Evolutionary conservation across 1,140 invertebrate species (phyloP).

Genomic region (Chrysoperla carnea): DNA sequence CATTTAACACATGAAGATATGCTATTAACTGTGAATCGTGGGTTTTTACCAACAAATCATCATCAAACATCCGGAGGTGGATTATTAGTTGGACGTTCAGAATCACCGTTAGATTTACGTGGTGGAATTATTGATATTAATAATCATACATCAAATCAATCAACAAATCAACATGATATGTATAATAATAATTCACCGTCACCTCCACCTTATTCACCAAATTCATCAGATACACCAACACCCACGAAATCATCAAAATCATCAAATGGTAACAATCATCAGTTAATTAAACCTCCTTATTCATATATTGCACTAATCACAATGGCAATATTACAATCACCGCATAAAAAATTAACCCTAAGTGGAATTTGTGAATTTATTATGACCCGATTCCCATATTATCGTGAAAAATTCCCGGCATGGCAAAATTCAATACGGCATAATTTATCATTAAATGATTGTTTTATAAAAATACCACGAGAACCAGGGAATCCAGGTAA

Average conservation of each 20-base stretch:
- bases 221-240: neutral
- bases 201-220: neutral
- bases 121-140: slow-evolving; percentile 8
- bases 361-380: slow-evolving; percentile 99
- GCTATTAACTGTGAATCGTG: neutral
- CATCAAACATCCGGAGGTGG: neutral
- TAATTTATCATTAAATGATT: slow-evolving; percentile 95
- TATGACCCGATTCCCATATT: slow-evolving; percentile 93
- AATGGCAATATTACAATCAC: slow-evolving; percentile 95
- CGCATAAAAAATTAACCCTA: slow-evolving; percentile 87
- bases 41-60: neutral
- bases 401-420: slow-evolving; percentile 85
- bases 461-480: slow-evolving; percentile 95
- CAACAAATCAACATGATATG: too few species aligned
- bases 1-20: too few species aligned
- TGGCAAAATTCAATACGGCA: slow-evolving; percentile 97
- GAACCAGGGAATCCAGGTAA: slow-evolving; percentile 98
- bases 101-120: slow-evolving; percentile 19
- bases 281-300: slow-evolving; percentile 82
- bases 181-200: too few species aligned
- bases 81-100: slow-evolving; percentile 3
- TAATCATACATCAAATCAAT: too few species aligned
- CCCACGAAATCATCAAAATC: neutral
- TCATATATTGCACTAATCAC: slow-evolving; percentile 97
- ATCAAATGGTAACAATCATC: slow-evolving; percentile 9